Conservation (phyloP, 2,113 vertebrate genomes). For the Eurypyga helias region DNA sequence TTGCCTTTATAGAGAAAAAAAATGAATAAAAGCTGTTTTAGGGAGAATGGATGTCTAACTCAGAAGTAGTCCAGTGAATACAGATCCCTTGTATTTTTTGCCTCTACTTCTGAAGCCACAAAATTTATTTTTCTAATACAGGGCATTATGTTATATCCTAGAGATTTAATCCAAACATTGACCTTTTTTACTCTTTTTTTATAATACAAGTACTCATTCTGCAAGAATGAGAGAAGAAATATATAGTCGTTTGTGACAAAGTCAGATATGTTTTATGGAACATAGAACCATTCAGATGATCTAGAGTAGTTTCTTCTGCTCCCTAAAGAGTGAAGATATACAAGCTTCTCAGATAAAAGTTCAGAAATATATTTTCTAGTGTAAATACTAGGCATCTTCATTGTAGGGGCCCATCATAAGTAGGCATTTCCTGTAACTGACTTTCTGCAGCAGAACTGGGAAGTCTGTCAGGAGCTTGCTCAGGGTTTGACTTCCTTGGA, state of each 20-base stretch:
- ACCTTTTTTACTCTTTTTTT: not conserved
- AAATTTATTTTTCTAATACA: not conserved
- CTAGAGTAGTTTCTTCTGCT: not conserved
- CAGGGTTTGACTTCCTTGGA: not conserved
- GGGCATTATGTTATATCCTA: not conserved
- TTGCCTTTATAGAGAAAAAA: not conserved
- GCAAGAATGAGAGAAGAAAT: not conserved
- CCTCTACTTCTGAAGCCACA: not conserved
- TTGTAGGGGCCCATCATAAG: not conserved
- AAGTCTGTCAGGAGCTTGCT: not conserved
- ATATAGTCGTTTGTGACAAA: not conserved
- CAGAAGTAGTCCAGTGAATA: fast-evolving
- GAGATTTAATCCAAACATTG: not conserved
- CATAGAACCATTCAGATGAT: not conserved
- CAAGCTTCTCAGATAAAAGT: not conserved
- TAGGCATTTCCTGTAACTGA: not conserved
- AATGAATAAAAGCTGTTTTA: not conserved
- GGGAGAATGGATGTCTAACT: not conserved
- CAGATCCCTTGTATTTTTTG: not conserved
- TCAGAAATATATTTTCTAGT: not conserved
- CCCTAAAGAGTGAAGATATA: not conserved
- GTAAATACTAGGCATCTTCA: not conserved
- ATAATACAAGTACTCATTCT: not conserved
- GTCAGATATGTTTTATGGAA: not conserved
- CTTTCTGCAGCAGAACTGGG: not conserved